Percentiles rank a stretch among this genome's conserved stretches.
These are phyloP conservation scores for Porites lobata DNA, from an alignment of 92 coral and sea anemone genomes.

Conservation along the genomic window DNA sequence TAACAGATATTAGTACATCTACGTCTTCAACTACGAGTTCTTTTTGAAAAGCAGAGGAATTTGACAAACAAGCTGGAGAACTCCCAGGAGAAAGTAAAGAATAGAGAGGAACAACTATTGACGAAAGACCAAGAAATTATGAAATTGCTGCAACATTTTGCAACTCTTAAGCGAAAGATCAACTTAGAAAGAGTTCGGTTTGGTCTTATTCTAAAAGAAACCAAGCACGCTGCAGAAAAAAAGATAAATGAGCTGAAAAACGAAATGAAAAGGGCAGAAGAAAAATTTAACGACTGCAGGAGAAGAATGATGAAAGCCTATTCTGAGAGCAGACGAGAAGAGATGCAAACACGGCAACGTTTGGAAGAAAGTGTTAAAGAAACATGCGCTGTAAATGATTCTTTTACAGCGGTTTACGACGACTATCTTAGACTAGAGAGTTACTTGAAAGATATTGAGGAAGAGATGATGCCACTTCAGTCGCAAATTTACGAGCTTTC, in stretches of 20 bases:
- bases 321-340: slow-evolving; percentile 5
- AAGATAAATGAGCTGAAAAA: slow-evolving; percentile 9
- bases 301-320: neutral
- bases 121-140: slow-evolving; percentile 24
- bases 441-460: neutral
- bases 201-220: neutral
- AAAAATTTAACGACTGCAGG: neutral
- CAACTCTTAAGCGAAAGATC: slow-evolving; percentile 9
- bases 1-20: slow-evolving; percentile 32
- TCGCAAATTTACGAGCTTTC: slow-evolving; percentile 29
- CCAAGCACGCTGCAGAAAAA: slow-evolving; percentile 11
- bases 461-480: neutral
- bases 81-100: neutral
- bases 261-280: slow-evolving; percentile 4
- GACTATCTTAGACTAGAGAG: slow-evolving; percentile 27
- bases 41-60: slow-evolving; percentile 21
- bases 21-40: slow-evolving; percentile 34
- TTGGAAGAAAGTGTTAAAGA: slow-evolving; percentile 23
- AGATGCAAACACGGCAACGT: neutral
- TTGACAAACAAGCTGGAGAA: slow-evolving; percentile 1
- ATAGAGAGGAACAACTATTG: neutral
- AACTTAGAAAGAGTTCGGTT: slow-evolving; percentile 13
- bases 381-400: slow-evolving; percentile 18
- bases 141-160: neutral
- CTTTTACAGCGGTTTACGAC: slow-evolving; percentile 28